A percentile compares a stretch with the other conserved stretches of the same genome.
Evolutionary conservation across 2,888 invertebrate genomes (phyloP).

Genomic region (Drosophila stalkeri): DNA sequence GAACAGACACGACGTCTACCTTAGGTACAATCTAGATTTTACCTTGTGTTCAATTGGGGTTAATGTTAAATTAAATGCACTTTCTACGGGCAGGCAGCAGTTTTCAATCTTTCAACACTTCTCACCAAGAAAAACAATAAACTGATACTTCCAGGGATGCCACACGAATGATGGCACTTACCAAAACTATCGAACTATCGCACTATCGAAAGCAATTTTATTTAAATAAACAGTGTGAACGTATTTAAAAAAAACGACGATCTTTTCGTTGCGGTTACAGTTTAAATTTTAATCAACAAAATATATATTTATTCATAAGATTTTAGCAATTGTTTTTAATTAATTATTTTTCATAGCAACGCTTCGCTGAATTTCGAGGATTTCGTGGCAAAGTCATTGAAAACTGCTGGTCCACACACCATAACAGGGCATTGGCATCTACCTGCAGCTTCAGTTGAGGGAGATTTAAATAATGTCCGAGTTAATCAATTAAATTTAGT

Average conservation of each 20-base stretch:
- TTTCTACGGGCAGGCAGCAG: constrained; percentile 61
- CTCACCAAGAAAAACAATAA: constrained; percentile 48
- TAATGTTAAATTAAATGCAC: constrained; percentile 71
- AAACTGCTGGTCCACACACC: constrained; percentile 85
- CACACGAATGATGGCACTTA: constrained; percentile 26
- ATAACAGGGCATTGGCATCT: constrained; percentile 83
- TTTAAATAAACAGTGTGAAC: neutral
- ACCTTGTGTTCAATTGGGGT: constrained; percentile 48
- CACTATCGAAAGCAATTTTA: constrained; percentile 8
- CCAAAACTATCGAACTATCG: constrained; percentile 26
- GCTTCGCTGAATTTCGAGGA: constrained; percentile 82
- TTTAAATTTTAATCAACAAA: neutral
- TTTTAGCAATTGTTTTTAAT: neutral
- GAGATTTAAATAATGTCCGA: constrained; percentile 78
- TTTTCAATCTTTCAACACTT: constrained; percentile 52
- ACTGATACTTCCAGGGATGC: constrained; percentile 34
- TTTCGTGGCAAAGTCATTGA: constrained; percentile 84
- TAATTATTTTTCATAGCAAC: constrained; percentile 51
- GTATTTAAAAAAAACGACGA: neutral
- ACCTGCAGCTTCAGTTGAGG: constrained; percentile 66
- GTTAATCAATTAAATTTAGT: constrained; percentile 86
- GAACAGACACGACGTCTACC: neutral
- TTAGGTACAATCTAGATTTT: constrained; percentile 29
- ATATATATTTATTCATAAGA: neutral
- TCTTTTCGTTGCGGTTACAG: neutral